Evolutionary conservation across 2,797 vertebrate genomes (phyloP), one percentile per base, ranked within the genome.

Genomic region (Poeciliopsis turneri): DNA sequence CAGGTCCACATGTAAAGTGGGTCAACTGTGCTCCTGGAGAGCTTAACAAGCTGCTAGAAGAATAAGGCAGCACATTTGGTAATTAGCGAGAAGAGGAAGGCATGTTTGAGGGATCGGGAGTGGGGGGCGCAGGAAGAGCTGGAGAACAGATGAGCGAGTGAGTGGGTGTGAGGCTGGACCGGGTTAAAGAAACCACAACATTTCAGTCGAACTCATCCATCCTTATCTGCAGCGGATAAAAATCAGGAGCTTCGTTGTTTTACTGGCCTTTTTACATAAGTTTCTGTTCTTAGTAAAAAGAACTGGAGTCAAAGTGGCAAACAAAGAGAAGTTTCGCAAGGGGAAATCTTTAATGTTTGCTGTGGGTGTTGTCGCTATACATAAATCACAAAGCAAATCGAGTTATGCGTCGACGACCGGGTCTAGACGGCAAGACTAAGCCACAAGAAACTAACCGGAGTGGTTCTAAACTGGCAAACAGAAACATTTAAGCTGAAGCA

Each of bases 21-120:
- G 95, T 96, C 95, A 96, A 91, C 93, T 87, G 70, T 82, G 90
- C 92, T 95, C 93, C 92, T 94, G 83, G 85, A 94, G 92, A 94
- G 93, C 92, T 93, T 92, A 88, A 92, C 89, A 88, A 93, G 93
- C 93, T 93, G 92, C 87, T 82, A 82, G 90, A 91, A 87, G 91
- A 94, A 94, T 90, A 91, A 93, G 89, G 92, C 86, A 88, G 90
- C 77, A 77, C 92, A 89, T 84, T 90, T 77, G 89, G 89, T 95
- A 95, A 96, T 95, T 93, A 95, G 92, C 90, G 87, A 81, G 91
- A 90, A 69, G 76, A 86, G 82, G 84, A 90, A 89, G 78, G 86
- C 81, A 80, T 91, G 86, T 89, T 72, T 71, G 85, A 89, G 81
- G 78, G 74, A 78, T 82, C 5, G 70, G 69, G 72, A 79, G 83